A percentile compares a stretch with the other conserved stretches of the same genome.
Evolutionary conservation across 2,888 invertebrate species (phyloP).

Genomic region (Limnephilus auricula): DNA sequence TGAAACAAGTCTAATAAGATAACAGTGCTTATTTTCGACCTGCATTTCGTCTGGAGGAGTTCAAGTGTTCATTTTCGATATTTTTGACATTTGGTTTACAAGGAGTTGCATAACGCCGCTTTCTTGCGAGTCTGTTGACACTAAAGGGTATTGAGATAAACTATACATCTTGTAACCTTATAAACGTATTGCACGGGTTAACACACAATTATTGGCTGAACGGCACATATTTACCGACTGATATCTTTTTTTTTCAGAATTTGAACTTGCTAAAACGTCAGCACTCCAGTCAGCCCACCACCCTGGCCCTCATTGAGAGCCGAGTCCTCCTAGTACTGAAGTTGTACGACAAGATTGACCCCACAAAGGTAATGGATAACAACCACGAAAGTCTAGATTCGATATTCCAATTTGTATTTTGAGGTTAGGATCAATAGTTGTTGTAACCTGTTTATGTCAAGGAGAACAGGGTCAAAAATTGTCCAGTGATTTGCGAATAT

Average conservation of each 20-base stretch:
- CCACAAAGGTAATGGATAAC: conserved; percentile 85
- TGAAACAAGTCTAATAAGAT: background rate
- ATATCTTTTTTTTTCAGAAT: background rate
- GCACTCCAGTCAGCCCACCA: conserved; percentile 78
- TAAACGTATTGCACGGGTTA: background rate
- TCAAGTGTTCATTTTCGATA: background rate
- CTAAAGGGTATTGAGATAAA: background rate
- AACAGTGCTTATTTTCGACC: background rate
- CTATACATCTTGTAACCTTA: background rate
- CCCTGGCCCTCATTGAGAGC: conserved; percentile 89
- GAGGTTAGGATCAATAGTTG: conserved; percentile 34
- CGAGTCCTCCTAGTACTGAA: conserved; percentile 96
- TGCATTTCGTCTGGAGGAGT: background rate
- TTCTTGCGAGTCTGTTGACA: conserved; percentile 24
- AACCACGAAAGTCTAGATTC: conserved; percentile 68
- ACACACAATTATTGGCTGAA: background rate
- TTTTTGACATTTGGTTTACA: conserved; percentile 20
- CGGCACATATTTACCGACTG: background rate
- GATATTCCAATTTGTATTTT: conserved; percentile 38
- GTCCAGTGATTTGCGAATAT: background rate
- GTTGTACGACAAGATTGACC: conserved; percentile 98
- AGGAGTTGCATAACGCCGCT: conserved; percentile 53
- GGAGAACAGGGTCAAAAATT: conserved; percentile 11
- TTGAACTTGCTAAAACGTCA: background rate
- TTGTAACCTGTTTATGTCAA: conserved; percentile 1